Percentiles rank a stretch among this genome's conserved stretches.
Evolutionary conservation across 2,797 vertebrate species (phyloP).

Genomic region (Liasis olivaceus): DNA sequence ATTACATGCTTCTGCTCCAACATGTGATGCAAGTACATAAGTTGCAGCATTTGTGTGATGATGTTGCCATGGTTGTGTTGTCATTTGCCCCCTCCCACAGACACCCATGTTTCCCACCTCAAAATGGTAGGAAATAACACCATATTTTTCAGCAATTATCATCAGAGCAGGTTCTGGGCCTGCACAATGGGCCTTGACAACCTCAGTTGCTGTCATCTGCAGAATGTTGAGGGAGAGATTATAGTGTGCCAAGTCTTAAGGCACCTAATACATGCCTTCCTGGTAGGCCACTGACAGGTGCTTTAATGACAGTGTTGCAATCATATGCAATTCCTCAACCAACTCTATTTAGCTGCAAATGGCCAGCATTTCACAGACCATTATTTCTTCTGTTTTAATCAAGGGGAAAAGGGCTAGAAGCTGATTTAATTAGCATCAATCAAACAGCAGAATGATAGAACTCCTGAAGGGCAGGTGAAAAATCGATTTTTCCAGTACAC

Average conservation of each 20-base stretch:
- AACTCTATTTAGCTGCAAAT: slow-evolving; percentile 29
- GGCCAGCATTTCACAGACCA: slow-evolving; percentile 48
- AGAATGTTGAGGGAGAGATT: background rate
- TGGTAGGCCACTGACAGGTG: background rate
- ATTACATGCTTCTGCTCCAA: background rate
- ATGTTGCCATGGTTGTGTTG: background rate
- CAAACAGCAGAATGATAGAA: slow-evolving; percentile 28
- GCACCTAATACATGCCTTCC: background rate
- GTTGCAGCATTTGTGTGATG: background rate
- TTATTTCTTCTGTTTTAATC: slow-evolving; percentile 58
- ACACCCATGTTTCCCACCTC: background rate
- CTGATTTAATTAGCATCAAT: slow-evolving; percentile 56
- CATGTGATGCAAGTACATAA: background rate
- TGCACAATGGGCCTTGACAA: background rate
- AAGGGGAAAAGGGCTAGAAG: slow-evolving; percentile 48
- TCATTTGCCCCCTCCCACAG: background rate
- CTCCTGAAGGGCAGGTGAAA: slow-evolving; percentile 22
- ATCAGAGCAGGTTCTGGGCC: background rate
- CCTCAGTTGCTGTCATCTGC: background rate
- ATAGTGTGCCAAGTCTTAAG: background rate
- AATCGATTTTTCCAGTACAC: slow-evolving; percentile 31
- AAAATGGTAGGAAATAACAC: background rate
- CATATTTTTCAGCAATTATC: background rate
- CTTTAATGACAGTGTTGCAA: background rate
- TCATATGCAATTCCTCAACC: background rate